A percentile compares a stretch with the other conserved stretches of the same genome.
Conservation (phyloP, 2,113 vertebrate genomes). For the Cryptotis parvus region DNA sequence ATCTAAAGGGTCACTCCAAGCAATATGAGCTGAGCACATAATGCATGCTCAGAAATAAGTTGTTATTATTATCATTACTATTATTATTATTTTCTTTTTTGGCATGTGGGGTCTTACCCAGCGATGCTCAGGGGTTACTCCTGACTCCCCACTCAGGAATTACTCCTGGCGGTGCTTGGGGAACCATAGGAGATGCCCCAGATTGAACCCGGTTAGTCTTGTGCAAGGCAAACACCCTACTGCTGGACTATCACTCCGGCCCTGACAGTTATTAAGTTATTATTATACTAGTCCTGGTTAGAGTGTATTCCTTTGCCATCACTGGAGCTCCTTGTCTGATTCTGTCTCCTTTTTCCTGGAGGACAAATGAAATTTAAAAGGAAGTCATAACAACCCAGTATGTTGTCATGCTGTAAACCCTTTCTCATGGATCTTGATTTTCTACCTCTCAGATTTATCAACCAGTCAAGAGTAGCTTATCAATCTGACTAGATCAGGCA, state of each 20-base stretch:
- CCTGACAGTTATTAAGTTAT: too few relatives aligned
- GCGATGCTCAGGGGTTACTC: too few relatives aligned
- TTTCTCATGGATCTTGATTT: slow-evolving; percentile 42
- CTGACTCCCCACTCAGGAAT: too few relatives aligned
- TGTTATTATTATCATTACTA: too few relatives aligned
- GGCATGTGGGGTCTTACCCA: too few relatives aligned
- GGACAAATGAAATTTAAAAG: slow-evolving; percentile 21
- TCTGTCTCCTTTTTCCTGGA: not conserved
- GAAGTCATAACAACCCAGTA: not conserved
- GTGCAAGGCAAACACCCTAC: too few relatives aligned
- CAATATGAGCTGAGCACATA: not conserved
- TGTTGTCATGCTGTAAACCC: not conserved
- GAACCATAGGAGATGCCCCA: too few relatives aligned
- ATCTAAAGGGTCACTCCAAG: not conserved
- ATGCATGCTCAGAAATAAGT: not conserved
- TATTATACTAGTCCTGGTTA: too few relatives aligned
- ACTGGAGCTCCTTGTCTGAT: not conserved
- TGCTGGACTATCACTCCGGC: too few relatives aligned
- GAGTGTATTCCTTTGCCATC: not conserved
- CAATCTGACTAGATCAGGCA: not conserved
- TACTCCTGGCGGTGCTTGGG: too few relatives aligned
- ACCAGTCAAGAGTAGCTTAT: slow-evolving; percentile 2
- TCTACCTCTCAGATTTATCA: slow-evolving; percentile 24
- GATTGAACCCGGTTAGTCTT: too few relatives aligned
- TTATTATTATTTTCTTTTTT: too few relatives aligned